Evolutionary conservation across 2,797 vertebrate genomes (phyloP), one percentile per base, ranked within the genome.

Genomic region (Hippocampus kuda): DNA sequence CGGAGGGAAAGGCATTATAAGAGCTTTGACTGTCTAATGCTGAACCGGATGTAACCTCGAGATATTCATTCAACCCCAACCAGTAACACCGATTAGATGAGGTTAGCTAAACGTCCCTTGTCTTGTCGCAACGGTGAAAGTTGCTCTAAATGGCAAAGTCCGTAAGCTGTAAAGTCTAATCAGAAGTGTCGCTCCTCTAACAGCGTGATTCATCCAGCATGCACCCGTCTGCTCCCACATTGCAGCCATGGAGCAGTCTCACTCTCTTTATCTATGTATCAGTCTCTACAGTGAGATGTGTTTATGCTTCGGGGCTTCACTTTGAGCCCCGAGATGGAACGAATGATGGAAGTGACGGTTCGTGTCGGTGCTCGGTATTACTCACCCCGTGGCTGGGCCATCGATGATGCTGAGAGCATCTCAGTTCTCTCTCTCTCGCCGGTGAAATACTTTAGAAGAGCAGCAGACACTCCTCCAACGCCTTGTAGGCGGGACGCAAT

Each of bases 401-500:
- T 81, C 68, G 81, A 71, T 77, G 79, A 84, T 83, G 84, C 75
- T 77, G 75, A 70, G 72, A 12, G 70, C 70, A 44, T 75, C 72
- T 44, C 72, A 34, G 67, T 13, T 4, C 41, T 57, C 67, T 68
- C 65, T 60, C 44, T 72, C 44, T 66, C n/a, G n/a, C 22, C 46
- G 73, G 24, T 73, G 74, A 56, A 72, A 74, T 54, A 83, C 70
- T 87, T 81, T 74, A 57, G 57, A 80, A 77, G 41, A 46, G 78
- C 59, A 83, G 48, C 65, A 82, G 80, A 78, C 73, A 71, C 76
- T 46, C 72, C 46, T 85, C 88, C 88, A 64, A 87, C 87, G 88
- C 89, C 88, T 88, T 86, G 83, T 84, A 71, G 89, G 88, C 84
- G 88, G 88, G 84, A 80, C 87, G 65, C 78, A 42, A 61, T 74